Evolutionary conservation across 2,797 vertebrate genomes (phyloP), one percentile per base, ranked within the genome.

Genomic region (Cyclopterus lumpus): DNA sequence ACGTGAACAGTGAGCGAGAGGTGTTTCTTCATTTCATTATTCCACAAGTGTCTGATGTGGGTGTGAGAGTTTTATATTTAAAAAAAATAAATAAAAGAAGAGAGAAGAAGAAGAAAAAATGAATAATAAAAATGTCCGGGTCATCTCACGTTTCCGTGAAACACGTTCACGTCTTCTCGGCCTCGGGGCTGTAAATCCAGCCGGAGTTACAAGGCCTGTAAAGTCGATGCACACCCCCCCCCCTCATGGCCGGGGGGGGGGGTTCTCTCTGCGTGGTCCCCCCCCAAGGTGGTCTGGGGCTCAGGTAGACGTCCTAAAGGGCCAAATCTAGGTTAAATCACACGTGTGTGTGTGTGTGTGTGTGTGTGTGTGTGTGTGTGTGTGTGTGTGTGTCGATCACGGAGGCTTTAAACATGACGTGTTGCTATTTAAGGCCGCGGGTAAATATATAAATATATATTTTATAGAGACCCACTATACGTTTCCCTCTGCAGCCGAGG

Each of bases 11-110:
- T 73, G 75, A 71, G 73, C n/a, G 5, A 42, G 75, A 86, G 75
- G 86, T 87, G 80, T 91, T 91, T 88, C 77, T 88, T 76, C 51
- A 30, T 89, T 90, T 92, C 72, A 88, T 90, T 88, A 81, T 88
- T 89, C 84, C 72, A 26, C 8, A 83, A 81, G 88, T 84, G 88
- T 84, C 48, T 86, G 86, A 89, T 86, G 88, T 86, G 71, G 71
- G 54, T 77, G 85, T 76, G 80, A 90, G 87, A 71, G 53, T 9
- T 76, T 71, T 65, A n/a, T n/a, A n/a, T 18, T 67, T 22, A 83
- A 78, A 54, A 7, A 20, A 5, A 49, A n/a, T n/a, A n/a, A n/a
- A n/a, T n/a, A n/a, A 30, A 5, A 30, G 30, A 30, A 30, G 5
- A 30, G 24, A 36, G 34, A 6, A 11, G 9, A 11, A 38, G 26